Percentiles rank a stretch among this genome's conserved stretches.
phyloP scores from a whole-genome alignment of 2,113 vertebrate species.

The Oncorhynchus nerka region DNA sequence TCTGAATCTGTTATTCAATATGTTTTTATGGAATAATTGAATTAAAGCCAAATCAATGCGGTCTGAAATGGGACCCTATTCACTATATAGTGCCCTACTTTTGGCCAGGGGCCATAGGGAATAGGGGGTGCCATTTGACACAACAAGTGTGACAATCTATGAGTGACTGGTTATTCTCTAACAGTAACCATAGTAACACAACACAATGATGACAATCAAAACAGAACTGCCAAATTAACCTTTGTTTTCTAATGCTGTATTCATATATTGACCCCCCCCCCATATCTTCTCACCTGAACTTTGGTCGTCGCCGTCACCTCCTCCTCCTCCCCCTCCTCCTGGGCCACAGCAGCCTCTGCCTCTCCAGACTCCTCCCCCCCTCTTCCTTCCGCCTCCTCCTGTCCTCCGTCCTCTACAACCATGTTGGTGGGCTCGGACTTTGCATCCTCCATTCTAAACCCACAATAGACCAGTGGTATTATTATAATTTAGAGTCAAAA shows the following conservation, averaged over 20 bases:
- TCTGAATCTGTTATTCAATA: too few species aligned
- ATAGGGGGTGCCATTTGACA: not conserved
- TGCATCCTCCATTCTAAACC: constrained; percentile 22
- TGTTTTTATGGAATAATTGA: too few species aligned
- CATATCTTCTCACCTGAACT: not conserved
- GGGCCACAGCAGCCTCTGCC: not conserved
- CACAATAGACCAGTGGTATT: not conserved
- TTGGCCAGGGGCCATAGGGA: not conserved
- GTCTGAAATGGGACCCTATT: too few species aligned
- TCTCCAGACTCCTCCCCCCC: not conserved
- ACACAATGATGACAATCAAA: too few species aligned
- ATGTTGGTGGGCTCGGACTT: constrained; percentile 22
- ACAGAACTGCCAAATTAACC: too few species aligned
- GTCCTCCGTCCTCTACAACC: constrained; percentile 2
- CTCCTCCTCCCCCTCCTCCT: not conserved
- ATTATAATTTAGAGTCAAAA: too few species aligned
- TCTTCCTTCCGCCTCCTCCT: constrained; percentile 2
- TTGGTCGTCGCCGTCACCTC: too few species aligned
- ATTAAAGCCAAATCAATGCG: too few species aligned
- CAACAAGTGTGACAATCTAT: not conserved
- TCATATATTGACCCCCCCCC: too few species aligned
- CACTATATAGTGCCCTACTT: not conserved
- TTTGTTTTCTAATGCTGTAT: too few species aligned
- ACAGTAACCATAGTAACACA: too few species aligned
- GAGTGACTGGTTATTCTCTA: too few species aligned